Conservation (phyloP, 2,113 vertebrate genomes). For the Nymphicus hollandicus region DNA sequence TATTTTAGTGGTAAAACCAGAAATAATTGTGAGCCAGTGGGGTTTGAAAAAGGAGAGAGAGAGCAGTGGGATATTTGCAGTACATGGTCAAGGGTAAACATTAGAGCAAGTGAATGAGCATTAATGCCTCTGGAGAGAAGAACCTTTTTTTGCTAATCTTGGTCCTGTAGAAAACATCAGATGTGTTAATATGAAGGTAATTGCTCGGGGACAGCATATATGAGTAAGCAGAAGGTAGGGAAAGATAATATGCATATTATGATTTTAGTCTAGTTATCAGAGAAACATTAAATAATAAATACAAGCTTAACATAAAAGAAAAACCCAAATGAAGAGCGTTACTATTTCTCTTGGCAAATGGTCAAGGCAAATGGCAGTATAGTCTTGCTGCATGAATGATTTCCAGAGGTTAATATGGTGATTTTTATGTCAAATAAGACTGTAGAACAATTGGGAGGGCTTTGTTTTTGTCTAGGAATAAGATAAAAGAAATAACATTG, state of each 20-base stretch:
- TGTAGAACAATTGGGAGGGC: neutral
- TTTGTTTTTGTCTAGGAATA: neutral
- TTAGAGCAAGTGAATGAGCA: neutral
- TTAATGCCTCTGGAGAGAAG: neutral
- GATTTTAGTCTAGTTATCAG: neutral
- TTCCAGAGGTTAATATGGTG: neutral
- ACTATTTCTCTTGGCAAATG: neutral
- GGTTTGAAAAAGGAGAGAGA: neutral
- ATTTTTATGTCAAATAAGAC: neutral
- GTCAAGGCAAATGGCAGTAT: neutral
- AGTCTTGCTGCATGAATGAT: neutral
- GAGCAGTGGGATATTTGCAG: neutral
- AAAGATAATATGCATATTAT: neutral
- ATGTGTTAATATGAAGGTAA: neutral
- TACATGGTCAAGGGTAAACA: neutral
- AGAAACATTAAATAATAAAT: neutral
- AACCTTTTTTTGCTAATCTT: neutral
- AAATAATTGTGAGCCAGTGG: neutral
- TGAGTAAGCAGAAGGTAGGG: neutral
- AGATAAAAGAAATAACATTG: neutral
- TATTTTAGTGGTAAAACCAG: neutral
- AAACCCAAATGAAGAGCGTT: neutral
- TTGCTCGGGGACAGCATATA: neutral
- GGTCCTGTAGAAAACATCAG: neutral
- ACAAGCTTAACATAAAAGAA: neutral